Percentiles rank a stretch among this genome's conserved stretches.
These are phyloP conservation scores for roundworm (Caenorhabditis elegans) DNA, from an alignment of 1,140 invertebrate genomes.

Conservation along the genomic window WBcel235 BX284602.5:4836501-4837000, in stretches of 20 bases:
- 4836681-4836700: conserved; percentile 88
- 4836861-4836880: conserved; percentile 82
- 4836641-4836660: conserved; percentile 98
- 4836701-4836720: conserved; percentile 83
- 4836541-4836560: conserved; percentile 97
- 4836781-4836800: conserved; percentile 97
- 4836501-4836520: conserved; percentile 53
- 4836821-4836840: conserved; percentile 94
- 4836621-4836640: conserved; percentile 77
- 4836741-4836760: conserved; percentile 78
- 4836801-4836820: conserved; percentile 96
- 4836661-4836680: conserved; percentile 98
- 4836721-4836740: conserved; percentile 76
- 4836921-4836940: conserved; percentile 97
- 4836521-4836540: conserved; percentile 87
- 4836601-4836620: conserved; percentile 58
- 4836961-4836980: conserved; percentile 94
- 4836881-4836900: conserved; percentile 84
- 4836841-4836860: conserved; percentile 94
- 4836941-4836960: conserved; percentile 99
- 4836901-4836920: conserved; percentile 90
- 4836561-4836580: conserved; percentile 74
- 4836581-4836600: conserved; percentile 70
- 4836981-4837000: conserved; percentile 71
- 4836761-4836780: conserved; percentile 96